Evolutionary conservation across 2,113 vertebrate species (phyloP), one percentile per base, ranked within the genome.

Genomic region (Dipodomys stephensi): DNA sequence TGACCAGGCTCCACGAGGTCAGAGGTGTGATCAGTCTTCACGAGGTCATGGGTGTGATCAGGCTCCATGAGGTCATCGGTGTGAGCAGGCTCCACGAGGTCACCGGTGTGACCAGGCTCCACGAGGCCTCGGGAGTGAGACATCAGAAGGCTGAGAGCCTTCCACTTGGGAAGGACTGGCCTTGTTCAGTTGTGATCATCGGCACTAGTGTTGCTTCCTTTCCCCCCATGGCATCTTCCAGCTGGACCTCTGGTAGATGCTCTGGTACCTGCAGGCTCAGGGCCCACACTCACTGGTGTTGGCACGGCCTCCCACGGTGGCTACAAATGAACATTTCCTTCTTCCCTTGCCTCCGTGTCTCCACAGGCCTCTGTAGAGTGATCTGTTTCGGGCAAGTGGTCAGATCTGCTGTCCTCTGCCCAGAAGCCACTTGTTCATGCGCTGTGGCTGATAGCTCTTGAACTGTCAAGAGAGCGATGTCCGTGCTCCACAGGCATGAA

Each of bases 341-440:
- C 32, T 20, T 46, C 30, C 44, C 0, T 1, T 15, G 7, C 1
- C 4, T 62, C 60, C 30, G 39, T 2, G 0, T 46, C 25, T 28
- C 62, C 4, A 6, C 25, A 44, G 53, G 88, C 68, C 81, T 67
- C 15, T 16, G 15, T 57, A 30, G 7, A 39, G 46, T 16, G 28
- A 57, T 62, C 20, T 72, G 49, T n/a, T n/a, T 67, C 72, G 46
- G 64, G 64, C 20, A 10, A 3, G 76, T 20, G 32, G 19, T 15
- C 64, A 44, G 69, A 85, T 27, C 57, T 65, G 19, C 32, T 8
- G 3, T 7, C 49, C 49, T 80, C 53, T 79, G 77, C 53, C 35
- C 4, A 9, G 35, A 22, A 53, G 13, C 22, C 28, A n/a, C 49
- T 22, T 23, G 1, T 28, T 81, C 60, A 8, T 18, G 12, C 28